Evolutionary conservation across 64 coral and sea anemone genomes (phyloP), one percentile per base, ranked within the genome.

Genomic region (Stylophora pistillata): DNA sequence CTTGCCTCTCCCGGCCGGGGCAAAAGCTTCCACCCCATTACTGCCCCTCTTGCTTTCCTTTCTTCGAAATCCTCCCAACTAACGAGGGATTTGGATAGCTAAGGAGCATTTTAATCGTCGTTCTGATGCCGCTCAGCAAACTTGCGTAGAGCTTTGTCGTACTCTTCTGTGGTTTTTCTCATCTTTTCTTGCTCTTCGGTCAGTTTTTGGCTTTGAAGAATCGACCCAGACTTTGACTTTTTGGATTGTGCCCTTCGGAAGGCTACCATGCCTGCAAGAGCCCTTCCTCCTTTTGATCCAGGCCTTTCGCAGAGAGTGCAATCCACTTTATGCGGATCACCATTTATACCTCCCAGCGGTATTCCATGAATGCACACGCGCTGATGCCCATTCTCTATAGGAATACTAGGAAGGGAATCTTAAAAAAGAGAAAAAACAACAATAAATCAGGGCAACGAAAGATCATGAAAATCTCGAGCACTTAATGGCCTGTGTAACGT

Each of bases 361-460:
- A 90, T 90, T 10, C 88, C 78, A 90, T 90, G 77, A 56, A 72
- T 58, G 13, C 88, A 82, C 17, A 90, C 68, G 31, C 57, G 58
- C 78, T 64, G 58, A 20, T 30, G 58, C 31, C 47, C 64, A 27
- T 21, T 68, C n/a, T 26, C 78, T 33, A 64, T 58, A 25, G 30
- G 30, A 64, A 82, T 63, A 16, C 10, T 9, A 65, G 1, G 18
- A 41, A 6, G n/a, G 14, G 78, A 30, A 37, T 9, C 78, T 65
- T 30, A 2, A 63, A 65, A 63, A 11, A 17, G 5, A 18, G 11
- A 15, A 56, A 30, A 74, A 59, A 56, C n/a, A 79, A 3, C 57
- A 20, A 27, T 12, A 27, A 77, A 56, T 3, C 21, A 16, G 32
- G 32, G 7, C 16, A 75, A 75, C 33, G 52, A 15, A 21, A 9